phyloP scores from a whole-genome alignment of 2,113 vertebrate genomes.

The Poecile atricapillus region DNA sequence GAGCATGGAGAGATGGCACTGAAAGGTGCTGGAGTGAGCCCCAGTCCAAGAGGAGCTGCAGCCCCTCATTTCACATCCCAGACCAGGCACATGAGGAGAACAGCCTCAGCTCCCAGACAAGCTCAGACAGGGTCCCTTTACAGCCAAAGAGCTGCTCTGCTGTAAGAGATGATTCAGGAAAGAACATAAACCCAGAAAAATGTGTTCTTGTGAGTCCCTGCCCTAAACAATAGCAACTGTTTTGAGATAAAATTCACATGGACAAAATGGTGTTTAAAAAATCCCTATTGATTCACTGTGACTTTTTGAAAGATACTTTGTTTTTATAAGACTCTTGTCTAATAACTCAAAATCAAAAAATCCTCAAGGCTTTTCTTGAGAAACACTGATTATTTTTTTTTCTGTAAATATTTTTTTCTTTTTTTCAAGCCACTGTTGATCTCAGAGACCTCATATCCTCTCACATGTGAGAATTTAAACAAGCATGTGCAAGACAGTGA shows the following conservation, averaged over 20 bases:
- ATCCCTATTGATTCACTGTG: background rate
- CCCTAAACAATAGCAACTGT: background rate
- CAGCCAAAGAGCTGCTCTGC: background rate
- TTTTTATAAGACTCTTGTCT: background rate
- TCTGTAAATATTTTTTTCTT: background rate
- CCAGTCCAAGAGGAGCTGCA: background rate
- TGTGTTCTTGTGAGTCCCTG: background rate
- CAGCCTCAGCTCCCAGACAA: background rate
- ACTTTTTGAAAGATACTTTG: background rate
- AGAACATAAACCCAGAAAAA: background rate
- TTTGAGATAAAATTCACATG: background rate
- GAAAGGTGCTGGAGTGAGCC: background rate
- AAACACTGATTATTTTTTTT: background rate
- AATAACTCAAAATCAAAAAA: background rate
- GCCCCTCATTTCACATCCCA: background rate
- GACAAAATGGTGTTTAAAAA: background rate
- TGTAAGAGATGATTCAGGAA: background rate
- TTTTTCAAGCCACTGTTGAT: background rate
- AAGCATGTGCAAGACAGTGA: background rate
- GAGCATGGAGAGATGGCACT: background rate
- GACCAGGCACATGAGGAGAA: background rate
- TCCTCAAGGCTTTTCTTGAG: background rate
- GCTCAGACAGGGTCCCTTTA: background rate
- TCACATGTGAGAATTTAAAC: background rate
- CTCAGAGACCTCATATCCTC: background rate